Conservation (phyloP, 37 sponge, comb jelly and placozoan genomes). For the Oscarella lobularis region DNA sequence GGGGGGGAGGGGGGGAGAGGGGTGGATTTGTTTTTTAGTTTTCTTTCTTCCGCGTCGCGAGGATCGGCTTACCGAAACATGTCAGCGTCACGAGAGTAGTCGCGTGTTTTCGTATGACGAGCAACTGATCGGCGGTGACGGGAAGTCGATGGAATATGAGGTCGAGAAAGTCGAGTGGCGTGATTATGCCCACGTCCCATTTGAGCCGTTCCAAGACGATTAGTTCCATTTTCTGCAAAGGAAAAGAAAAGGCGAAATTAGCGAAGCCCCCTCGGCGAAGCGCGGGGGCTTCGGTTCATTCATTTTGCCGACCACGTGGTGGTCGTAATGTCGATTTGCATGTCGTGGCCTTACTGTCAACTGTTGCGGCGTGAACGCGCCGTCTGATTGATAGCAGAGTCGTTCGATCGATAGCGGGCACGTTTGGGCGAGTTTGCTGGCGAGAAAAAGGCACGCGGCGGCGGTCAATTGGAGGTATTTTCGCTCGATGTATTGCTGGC, state of each 20-base stretch:
- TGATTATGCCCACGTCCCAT: background rate
- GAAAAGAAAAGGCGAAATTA: no score
- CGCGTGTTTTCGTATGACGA: background rate
- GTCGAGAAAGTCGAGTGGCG: background rate
- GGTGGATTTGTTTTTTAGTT: no score
- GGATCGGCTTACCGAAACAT: background rate
- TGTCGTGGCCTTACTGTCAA: constrained; percentile 2
- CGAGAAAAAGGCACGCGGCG: background rate
- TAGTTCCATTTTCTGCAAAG: background rate
- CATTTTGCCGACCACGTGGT: no score
- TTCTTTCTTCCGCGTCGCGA: background rate
- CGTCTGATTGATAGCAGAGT: background rate
- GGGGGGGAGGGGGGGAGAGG: no score
- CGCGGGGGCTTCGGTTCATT: no score
- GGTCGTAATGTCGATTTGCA: no score
- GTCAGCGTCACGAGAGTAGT: background rate
- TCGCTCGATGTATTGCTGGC: background rate
- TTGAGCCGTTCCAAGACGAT: background rate
- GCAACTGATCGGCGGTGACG: background rate
- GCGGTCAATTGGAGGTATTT: background rate
- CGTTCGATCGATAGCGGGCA: background rate
- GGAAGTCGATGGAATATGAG: background rate
- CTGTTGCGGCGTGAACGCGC: background rate
- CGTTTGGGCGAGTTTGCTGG: background rate
- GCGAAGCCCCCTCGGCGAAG: no score